Conservation (phyloP, 2,113 vertebrate genomes). For the Toxostoma redivivum region DNA sequence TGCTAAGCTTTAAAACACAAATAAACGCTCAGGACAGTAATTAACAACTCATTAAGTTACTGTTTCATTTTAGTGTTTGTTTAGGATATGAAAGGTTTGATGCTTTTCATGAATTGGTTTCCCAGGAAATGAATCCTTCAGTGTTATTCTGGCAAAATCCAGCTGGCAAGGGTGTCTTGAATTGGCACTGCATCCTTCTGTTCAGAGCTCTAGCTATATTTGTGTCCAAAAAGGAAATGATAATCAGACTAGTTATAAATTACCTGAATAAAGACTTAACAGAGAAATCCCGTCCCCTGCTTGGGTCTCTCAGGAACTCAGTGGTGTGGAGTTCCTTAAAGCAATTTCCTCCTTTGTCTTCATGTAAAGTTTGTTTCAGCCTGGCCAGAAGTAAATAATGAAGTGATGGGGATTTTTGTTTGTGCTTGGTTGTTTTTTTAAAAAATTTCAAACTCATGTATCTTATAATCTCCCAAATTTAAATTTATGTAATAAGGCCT, state of each 20-base stretch:
- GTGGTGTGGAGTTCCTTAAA: not conserved
- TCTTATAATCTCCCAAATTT: not conserved
- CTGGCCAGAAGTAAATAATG: not conserved
- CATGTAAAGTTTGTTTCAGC: not conserved
- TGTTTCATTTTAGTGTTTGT: not conserved
- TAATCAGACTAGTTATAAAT: not conserved
- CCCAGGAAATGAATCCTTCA: not conserved
- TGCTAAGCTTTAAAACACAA: not conserved
- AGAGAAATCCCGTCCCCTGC: not conserved
- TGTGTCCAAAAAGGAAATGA: not conserved
- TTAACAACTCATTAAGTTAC: not conserved
- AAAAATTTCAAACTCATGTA: not conserved
- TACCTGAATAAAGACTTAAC: not conserved
- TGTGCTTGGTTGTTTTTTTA: not conserved
- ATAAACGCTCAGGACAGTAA: not conserved
- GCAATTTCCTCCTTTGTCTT: not conserved
- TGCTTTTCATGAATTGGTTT: not conserved
- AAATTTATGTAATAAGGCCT: not conserved
- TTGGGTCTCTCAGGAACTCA: not conserved
- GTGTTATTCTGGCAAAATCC: not conserved
- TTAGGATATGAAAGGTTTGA: not conserved
- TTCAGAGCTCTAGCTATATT: not conserved
- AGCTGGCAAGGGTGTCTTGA: not conserved
- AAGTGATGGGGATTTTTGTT: not conserved
- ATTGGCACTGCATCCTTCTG: not conserved